Conservation (phyloP, 2,797 vertebrate species). For the Knipowitschia caucasica region DNA sequence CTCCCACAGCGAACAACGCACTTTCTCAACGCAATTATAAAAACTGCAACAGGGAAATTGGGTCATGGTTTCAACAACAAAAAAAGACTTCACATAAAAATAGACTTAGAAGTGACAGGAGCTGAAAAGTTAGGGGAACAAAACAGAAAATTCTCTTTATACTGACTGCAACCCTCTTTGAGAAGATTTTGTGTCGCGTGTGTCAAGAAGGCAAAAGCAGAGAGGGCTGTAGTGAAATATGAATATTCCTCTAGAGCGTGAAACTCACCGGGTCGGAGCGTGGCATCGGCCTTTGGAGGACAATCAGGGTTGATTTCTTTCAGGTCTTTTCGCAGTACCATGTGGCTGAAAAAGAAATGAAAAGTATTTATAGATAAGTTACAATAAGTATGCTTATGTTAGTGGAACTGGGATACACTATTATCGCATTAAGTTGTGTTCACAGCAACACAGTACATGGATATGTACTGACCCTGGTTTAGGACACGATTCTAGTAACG, state of each 20-base stretch:
- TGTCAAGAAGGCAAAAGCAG: too few relatives aligned
- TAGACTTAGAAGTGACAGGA: slow-evolving; percentile 48
- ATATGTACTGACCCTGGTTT: too few relatives aligned
- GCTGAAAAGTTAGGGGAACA: slow-evolving; percentile 33
- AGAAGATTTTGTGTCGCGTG: slow-evolving; percentile 15
- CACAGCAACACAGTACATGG: too few relatives aligned
- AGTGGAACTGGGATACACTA: too few relatives aligned
- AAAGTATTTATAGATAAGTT: too few relatives aligned
- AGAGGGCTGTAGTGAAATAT: too few relatives aligned
- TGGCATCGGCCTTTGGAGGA: slow-evolving; percentile 72
- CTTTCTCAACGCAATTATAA: slow-evolving; percentile 46
- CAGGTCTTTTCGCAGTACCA: slow-evolving; percentile 76
- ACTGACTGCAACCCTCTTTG: slow-evolving; percentile 17
- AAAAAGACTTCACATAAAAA: slow-evolving; percentile 57
- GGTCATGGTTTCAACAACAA: slow-evolving; percentile 33
- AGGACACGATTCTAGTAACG: too few relatives aligned
- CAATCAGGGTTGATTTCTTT: slow-evolving; percentile 66
- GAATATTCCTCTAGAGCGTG: not conserved
- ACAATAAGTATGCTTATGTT: too few relatives aligned
- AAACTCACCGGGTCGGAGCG: slow-evolving; percentile 74
- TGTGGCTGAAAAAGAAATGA: slow-evolving; percentile 64
- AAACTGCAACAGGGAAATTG: slow-evolving; percentile 38
- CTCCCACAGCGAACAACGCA: slow-evolving; percentile 28
- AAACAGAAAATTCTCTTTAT: slow-evolving; percentile 44
- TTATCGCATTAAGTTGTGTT: too few relatives aligned